Percentiles rank a stretch among this genome's conserved stretches.
phyloP scores from a whole-genome alignment of 2,797 vertebrate species.

The Periophthalmus magnuspinnatus region DNA sequence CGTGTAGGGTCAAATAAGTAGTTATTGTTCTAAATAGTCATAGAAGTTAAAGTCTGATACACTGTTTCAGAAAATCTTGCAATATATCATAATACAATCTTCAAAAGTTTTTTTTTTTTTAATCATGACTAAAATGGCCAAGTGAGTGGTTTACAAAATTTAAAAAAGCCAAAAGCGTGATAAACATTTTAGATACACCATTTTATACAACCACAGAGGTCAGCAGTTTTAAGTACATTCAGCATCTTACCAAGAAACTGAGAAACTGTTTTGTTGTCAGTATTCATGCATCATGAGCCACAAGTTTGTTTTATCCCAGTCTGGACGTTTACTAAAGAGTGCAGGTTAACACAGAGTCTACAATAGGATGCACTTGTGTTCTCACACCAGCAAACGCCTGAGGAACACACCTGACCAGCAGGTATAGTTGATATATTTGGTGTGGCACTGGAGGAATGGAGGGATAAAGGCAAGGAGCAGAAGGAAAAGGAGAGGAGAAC shows the following conservation, averaged over 20 bases:
- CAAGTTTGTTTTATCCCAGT: constrained; percentile 12
- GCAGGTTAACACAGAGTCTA: constrained; percentile 31
- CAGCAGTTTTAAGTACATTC: constrained; percentile 23
- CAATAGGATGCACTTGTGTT: constrained; percentile 41
- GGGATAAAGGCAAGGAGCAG: constrained; percentile 64
- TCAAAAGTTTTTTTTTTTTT: not conserved
- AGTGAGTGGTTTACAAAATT: not conserved
- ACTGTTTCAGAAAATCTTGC: no score
- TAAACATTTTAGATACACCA: not conserved
- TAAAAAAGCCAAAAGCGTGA: not conserved
- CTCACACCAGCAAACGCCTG: constrained; percentile 40
- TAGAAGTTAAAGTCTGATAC: no score
- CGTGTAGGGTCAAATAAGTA: not conserved
- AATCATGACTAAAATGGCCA: not conserved
- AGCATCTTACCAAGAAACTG: constrained; percentile 34
- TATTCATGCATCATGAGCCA: constrained; percentile 56
- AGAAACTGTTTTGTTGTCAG: constrained; percentile 34
- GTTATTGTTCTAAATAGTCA: no score
- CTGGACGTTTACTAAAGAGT: constrained; percentile 27
- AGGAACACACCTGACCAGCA: constrained; percentile 63
- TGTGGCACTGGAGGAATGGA: constrained; percentile 68
- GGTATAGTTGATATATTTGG: constrained; percentile 59
- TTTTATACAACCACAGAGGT: not conserved
- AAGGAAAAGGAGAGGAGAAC: constrained; percentile 66
- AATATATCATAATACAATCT: not conserved